A percentile compares a stretch with the other conserved stretches of the same genome.
phyloP scores from a whole-genome alignment of 2,113 vertebrate species.

The Eulemur rufifrons region DNA sequence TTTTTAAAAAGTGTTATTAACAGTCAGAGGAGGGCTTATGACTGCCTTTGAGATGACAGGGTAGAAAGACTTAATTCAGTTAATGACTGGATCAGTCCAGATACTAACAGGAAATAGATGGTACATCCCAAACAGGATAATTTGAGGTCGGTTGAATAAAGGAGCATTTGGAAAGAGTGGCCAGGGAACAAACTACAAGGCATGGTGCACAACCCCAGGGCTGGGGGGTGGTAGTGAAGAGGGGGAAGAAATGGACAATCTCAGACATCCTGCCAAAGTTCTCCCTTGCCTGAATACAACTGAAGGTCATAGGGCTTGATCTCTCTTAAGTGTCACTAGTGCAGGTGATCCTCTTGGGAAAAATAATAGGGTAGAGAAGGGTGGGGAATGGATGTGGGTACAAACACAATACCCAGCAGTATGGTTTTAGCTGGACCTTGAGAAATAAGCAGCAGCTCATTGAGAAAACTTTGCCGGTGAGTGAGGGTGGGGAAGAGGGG shows the following conservation, averaged over 20 bases:
- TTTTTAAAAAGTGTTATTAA: not conserved
- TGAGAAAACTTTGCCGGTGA: not conserved
- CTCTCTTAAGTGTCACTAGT: rapidly evolving
- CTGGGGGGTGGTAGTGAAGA: not conserved
- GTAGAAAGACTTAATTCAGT: not conserved
- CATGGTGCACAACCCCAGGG: too few relatives aligned
- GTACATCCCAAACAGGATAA: not conserved
- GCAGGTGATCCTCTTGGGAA: not conserved
- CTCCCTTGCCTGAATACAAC: not conserved
- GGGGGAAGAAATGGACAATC: not conserved
- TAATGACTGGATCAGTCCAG: not conserved
- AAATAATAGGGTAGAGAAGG: not conserved
- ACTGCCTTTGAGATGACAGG: not conserved
- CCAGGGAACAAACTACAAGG: not conserved
- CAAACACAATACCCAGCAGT: not conserved
- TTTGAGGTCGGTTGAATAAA: not conserved
- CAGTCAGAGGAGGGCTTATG: not conserved
- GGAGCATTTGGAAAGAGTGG: not conserved
- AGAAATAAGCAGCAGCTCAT: not conserved
- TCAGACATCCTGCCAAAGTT: not conserved
- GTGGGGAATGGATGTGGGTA: not conserved
- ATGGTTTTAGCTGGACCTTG: not conserved
- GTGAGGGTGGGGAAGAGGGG: not conserved
- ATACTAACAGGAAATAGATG: not conserved
- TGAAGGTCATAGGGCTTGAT: not conserved